Base-by-base conservation (phyloP, 1,140 invertebrate species). In the Eumaeus atala region DNA sequence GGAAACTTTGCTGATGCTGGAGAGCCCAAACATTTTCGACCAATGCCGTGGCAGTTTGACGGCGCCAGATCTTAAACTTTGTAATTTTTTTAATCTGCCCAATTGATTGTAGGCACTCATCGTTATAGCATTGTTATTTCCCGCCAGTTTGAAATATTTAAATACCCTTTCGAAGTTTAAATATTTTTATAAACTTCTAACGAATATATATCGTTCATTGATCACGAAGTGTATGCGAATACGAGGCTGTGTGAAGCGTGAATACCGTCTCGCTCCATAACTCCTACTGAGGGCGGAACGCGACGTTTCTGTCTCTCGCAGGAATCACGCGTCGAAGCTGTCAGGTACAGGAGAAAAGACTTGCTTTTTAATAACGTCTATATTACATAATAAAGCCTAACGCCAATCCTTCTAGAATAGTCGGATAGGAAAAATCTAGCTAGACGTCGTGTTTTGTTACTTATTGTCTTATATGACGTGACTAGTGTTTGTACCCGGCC, bases 21-120 rank as follows among this genome's bases (percentile, higher is more conserved):
- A 72, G 36, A 89, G 78, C 12, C 88, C 79, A 57, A 91, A 74
- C 63, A 90, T 88, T 63, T 89, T 89, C 6, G 87, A 88, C 89
- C 89, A 90, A 64, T 89, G 89, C 34, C 89, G 87, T 42, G 89
- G 83, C 18, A 89, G 67, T 70, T 86, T 68, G 60, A 85, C 58
- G 54, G 88, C 66, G 64, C 87, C 84, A 81, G 79, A 71, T 65
- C 75, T 78, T 10, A 75, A 74, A 68, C 61, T 70, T 14, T 71
- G 67, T 38, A 76, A 57, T 52, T 75, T 71, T 38, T 56, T 61
- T 36, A 74, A 63, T 44, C 67, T 59, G 28, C 59, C 17, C 1
- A 40, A 37, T 11, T 28, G 36, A 37, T 52, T 73, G 4, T 64
- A 61, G 17, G 68, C 63, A 50, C 65, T 61, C 66, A 70, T 72